Evolutionary conservation across 2,888 invertebrate species (phyloP), one percentile per base, ranked within the genome.

Genomic region (Elegia similella): DNA sequence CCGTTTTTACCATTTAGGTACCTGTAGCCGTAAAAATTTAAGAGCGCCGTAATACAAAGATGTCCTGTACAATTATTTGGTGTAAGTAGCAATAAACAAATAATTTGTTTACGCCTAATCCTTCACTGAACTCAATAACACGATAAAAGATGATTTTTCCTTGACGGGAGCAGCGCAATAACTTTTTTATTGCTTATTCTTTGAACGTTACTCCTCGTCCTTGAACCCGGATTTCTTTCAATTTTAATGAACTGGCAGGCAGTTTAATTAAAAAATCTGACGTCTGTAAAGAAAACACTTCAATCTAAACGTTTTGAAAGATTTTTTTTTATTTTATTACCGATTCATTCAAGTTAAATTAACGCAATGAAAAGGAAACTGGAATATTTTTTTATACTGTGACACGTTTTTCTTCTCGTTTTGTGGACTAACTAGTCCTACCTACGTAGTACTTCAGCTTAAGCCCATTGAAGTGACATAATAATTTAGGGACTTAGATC

Each of bases 231-330:
- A 43, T 16, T 2, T 17, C 7, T 6, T 43, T 43, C 8, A 46
- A 46, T 46, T 46, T 16, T 23, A 50, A 50, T 15, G 50, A 30
- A 50, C 30, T 34, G 13, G 32, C 10, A 47, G 47, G 23, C 7
- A 32, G 30, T 50, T 38, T 52, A 17, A 52, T 52, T 52, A 52
- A 52, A 23, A 52, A 17, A 52, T 17, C 38, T n/a, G 12, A 16
- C 15, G 7, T 15, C 38, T 15, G 50, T 52, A 32, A 52, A 17
- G 1, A 2, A 34, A 30, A 15, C 16, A 15, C 5, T 34, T 16
- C 38, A 38, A 52, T 38, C 6, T 52, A 10, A 12, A 17, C 32
- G 15, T 52, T 15, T 16, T 17, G 1, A 15, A 38, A 42, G 17
- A 15, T 10, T 16, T 13, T 13, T 44, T 15, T 7, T 17, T 17